Evolutionary conservation across 2,888 invertebrate genomes (phyloP).

Genomic region (Drosophila mimica): DNA sequence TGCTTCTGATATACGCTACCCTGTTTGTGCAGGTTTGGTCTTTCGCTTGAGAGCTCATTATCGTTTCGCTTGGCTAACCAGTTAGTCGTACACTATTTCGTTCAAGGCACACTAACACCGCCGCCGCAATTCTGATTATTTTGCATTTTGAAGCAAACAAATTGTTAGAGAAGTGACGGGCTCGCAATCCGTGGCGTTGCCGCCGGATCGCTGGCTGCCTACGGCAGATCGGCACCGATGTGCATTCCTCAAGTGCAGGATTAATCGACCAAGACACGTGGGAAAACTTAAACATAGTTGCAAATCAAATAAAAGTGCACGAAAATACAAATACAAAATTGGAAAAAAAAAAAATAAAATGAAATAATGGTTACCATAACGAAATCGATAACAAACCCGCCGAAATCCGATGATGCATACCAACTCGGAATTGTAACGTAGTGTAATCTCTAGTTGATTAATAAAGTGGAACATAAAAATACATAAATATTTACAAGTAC

Average conservation of each 20-base stretch:
- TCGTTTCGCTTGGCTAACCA: conserved; percentile 83
- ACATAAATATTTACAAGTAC: conserved; percentile 21
- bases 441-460: conserved; percentile 20
- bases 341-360: conserved; percentile 6
- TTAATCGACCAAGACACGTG: not conserved
- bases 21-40: conserved; percentile 63
- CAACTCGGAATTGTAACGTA: conserved; percentile 24
- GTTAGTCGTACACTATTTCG: conserved; percentile 70
- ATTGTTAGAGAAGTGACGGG: conserved; percentile 47
- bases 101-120: conserved; percentile 55
- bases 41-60: conserved; percentile 84
- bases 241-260: conserved; percentile 8
- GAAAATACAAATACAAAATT: conserved; percentile 8
- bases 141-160: conserved; percentile 57
- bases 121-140: conserved; percentile 64
- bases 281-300: not conserved
- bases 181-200: conserved; percentile 67
- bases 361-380: conserved; percentile 3
- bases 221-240: conserved; percentile 56
- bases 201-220: conserved; percentile 66
- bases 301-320: conserved; percentile 23
- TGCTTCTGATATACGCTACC: conserved; percentile 52
- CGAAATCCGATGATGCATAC: conserved; percentile 40
- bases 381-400: conserved; percentile 51
- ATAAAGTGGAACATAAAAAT: conserved; percentile 16